Base-by-base conservation (phyloP, 2,888 invertebrate species). In the Yponomeuta cagnagella region DNA sequence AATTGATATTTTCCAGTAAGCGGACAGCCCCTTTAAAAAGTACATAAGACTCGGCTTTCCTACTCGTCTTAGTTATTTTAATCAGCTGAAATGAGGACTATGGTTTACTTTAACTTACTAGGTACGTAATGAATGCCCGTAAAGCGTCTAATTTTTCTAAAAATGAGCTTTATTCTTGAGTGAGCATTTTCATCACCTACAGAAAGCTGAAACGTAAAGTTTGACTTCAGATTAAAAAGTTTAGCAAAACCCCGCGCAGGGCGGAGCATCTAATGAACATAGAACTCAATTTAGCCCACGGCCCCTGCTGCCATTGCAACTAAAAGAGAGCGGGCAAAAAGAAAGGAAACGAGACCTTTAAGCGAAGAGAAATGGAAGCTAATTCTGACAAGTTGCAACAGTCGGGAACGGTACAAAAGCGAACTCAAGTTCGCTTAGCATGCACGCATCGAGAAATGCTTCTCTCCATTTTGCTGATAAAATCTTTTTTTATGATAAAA, bases 241-340 rank as follows among this genome's bases (percentile, higher is more conserved):
- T 85, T 85, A 82, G 52, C 66, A 48, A 71, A 69, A 67, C 80
- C 83, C 77, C 82, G 80, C 82, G 78, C 77, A 77, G 82, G 81
- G 79, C 77, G 77, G 75, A 77, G 79, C 75, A 78, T 83, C 85
- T 89, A 90, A 90, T 90, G 88, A 90, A 88, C 83, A 83, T 79
- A 79, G 83, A 86, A 89, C 87, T 86, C 84, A 82, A 88, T 89
- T 89, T 87, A 76, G 72, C 74, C 73, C 72, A 70, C 68, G 68
- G 74, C 48, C 68, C 70, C 69, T 43, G 72, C 23, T 68, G 73
- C 72, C 52, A 58, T 58, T 58, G 52, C 52, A 58, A 58, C 52
- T 58, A 58, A 72, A 71, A 69, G 70, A 71, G 71, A 58, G 52
- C 67, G 68, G 70, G 71, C 68, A 70, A 70, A 70, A 71, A 71